phyloP scores from a whole-genome alignment of 2,888 invertebrate species.

The Hoplodrina blanda region DNA sequence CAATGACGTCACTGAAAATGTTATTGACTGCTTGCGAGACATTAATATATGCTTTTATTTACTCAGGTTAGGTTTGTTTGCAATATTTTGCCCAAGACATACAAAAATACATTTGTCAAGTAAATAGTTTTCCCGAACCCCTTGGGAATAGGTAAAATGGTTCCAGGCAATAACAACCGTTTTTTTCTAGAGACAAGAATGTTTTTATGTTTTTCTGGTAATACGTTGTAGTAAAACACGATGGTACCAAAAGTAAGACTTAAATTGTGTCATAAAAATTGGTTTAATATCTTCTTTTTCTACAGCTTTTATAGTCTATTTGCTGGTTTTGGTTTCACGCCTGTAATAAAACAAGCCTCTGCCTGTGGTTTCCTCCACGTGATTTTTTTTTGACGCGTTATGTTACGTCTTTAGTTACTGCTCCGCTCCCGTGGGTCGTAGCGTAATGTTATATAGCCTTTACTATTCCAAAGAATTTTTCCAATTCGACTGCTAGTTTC shows the following conservation, averaged over 20 bases:
- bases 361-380: too few species aligned
- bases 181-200: conserved; percentile 9
- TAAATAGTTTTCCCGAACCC: conserved; percentile 34
- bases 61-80: conserved; percentile 32
- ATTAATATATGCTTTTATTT: conserved; percentile 33
- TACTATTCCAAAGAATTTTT: too few species aligned
- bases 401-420: too few species aligned
- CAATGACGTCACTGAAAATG: conserved; percentile 13
- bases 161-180: conserved; percentile 15
- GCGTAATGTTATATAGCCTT: too few species aligned
- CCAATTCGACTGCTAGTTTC: too few species aligned
- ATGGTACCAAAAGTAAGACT: conserved; percentile 10
- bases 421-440: too few species aligned
- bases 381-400: too few species aligned
- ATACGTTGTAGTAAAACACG: conserved; percentile 22
- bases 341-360: conserved; percentile 1
- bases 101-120: conserved; percentile 41
- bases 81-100: conserved; percentile 26
- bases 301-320: conserved; percentile 11
- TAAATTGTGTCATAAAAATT: conserved; percentile 36
- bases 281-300: conserved; percentile 19
- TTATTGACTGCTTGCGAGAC: conserved; percentile 19
- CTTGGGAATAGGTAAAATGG: background rate
- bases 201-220: conserved; percentile 16
- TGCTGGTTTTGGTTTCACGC: background rate